Evolutionary conservation across 2,888 invertebrate species (phyloP).

Genomic region (Cephonodes hylas): DNA sequence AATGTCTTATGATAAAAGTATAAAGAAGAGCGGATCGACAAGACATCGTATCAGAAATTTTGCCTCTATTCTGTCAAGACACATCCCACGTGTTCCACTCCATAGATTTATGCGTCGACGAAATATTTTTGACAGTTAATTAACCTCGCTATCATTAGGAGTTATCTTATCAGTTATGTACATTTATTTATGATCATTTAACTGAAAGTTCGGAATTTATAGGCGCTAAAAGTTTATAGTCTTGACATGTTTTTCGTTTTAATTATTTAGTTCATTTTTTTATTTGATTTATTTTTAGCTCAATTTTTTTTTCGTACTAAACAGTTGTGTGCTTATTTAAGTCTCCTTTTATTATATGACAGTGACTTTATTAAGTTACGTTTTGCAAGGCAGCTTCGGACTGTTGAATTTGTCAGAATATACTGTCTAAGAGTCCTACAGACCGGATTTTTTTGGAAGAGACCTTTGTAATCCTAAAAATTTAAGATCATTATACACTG

Average conservation of each 20-base stretch:
- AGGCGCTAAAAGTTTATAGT: conserved; percentile 11
- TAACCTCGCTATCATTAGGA: conserved; percentile 1
- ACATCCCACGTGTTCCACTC: not conserved
- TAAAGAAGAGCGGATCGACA: too few species aligned
- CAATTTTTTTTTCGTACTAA: not conserved
- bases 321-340: too few species aligned
- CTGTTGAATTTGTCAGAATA: too few species aligned
- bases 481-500: too few species aligned
- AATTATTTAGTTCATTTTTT: not conserved
- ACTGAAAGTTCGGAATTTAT: conserved; percentile 9
- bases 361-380: too few species aligned
- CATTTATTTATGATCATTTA: conserved; percentile 6
- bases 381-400: too few species aligned
- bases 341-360: too few species aligned
- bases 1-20: too few species aligned
- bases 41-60: too few species aligned
- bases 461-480: too few species aligned
- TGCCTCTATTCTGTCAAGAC: not conserved
- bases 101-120: not conserved
- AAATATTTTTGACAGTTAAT: conserved; percentile 5
- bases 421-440: too few species aligned
- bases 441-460: too few species aligned
- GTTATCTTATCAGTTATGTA: conserved; percentile 10
- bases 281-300: not conserved
- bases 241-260: not conserved